phyloP scores from a whole-genome alignment of 2,113 vertebrate species.

The Halcyon malimbica region DNA sequence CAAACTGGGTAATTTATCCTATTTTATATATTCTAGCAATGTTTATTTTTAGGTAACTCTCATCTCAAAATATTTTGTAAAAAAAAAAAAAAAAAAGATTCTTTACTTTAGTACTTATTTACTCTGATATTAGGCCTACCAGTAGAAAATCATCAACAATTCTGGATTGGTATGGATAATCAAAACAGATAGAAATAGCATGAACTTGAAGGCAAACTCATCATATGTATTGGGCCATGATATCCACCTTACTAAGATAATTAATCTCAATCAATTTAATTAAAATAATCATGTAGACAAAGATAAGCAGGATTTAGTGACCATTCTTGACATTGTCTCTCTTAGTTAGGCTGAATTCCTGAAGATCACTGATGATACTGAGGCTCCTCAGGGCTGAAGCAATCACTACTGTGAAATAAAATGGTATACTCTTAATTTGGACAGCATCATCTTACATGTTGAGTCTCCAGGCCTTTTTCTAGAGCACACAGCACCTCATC shows the following conservation, averaged over 20 bases:
- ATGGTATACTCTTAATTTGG: background rate
- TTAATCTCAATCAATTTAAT: constrained; percentile 57
- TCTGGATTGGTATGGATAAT: background rate
- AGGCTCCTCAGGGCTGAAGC: background rate
- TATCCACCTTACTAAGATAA: background rate
- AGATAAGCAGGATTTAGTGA: constrained; percentile 35
- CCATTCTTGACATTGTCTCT: constrained; percentile 42
- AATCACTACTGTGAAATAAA: background rate
- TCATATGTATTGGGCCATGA: background rate
- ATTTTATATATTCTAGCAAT: background rate
- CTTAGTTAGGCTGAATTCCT: constrained; percentile 16
- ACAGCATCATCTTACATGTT: background rate
- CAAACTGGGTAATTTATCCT: background rate
- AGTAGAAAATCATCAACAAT: background rate
- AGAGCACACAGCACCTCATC: background rate
- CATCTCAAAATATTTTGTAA: background rate
- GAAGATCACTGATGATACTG: constrained; percentile 31
- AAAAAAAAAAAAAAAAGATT: background rate
- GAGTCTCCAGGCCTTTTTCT: background rate
- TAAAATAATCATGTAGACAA: constrained; percentile 50
- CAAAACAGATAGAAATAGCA: background rate
- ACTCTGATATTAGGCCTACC: background rate
- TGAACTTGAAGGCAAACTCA: background rate
- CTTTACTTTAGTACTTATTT: background rate
- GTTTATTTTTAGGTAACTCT: background rate